Evolutionary conservation across 2,113 vertebrate genomes (phyloP), one percentile per base, ranked within the genome.

Genomic region (Brachyistius frenatus): DNA sequence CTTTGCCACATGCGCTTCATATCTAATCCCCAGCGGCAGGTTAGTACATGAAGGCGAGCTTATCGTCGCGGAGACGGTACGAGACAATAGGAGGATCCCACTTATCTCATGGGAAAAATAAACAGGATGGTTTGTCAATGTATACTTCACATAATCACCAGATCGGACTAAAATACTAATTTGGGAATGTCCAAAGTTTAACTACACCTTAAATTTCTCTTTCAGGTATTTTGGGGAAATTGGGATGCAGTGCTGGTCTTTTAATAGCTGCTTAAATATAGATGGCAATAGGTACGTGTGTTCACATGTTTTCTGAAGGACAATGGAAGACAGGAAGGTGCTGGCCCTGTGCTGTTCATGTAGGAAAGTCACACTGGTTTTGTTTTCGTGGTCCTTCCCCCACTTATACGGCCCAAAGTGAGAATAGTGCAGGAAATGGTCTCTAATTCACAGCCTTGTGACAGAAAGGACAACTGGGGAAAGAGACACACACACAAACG

Each of bases 401-500:
- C 82, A 33, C 14, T 30, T 76, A 35, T 68, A 70, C 35, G 80
- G 54, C 69, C 36, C 50, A 23, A 14, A 73, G 89, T 90, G 84
- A 88, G 86, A 91, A 84, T 35, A 83, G 60, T 53, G 73, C 85
- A 93, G 92, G 92, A 93, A 92, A 92, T 66, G 60, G 77, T 30
- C 75, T 54, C 37, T 73, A 70, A 85, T 94, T 93, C 83, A 88
- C 91, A 90, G 66, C 44, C 44, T 33, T 61, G 82, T 90, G 90
- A 81, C 66, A 88, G 65, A 89, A 77, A 76, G 41, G 53, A 86
- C 87, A 90, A 78, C 66, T 84, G 83, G 32, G 67, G 57, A 50
- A 81, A 76, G 52, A 68, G n/a, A 68, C 54, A 54, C 46, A 79
- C 62, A 65, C 23, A 52, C 47, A 23, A 23, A 23, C 23, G 23